Evolutionary conservation across 2,888 invertebrate genomes (phyloP), one percentile per base, ranked within the genome.

Genomic region (Eupithecia insigniata): DNA sequence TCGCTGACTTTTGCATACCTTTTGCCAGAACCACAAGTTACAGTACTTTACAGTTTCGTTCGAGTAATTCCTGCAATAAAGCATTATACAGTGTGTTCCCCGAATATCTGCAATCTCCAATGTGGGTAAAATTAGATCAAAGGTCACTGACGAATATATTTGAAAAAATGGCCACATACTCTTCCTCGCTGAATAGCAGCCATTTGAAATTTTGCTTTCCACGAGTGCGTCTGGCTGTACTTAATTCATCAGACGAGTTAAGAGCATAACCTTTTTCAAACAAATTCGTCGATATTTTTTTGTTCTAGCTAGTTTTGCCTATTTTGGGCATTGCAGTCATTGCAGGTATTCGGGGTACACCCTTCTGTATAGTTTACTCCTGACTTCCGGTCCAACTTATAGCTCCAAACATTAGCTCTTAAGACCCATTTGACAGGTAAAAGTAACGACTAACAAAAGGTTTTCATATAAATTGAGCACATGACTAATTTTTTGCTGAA

Each of bases 401-500:
- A 64, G 62, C 26, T 67, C 61, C 62, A 51, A 66, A 66, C 67
- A 68, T 36, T 39, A 68, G 39, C 66, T 70, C 66, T 30, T 51
- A 77, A 78, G 76, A 79, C 76, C 76, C 75, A 70, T 64, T 75
- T 76, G 74, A 74, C 83, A 84, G 82, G 87, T 87, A 85, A 82
- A 84, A 83, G 82, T 79, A 74, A 75, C 75, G 76, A 60, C 75
- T 69, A 82, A 85, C 85, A 85, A 85, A 84, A 84, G 81, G 80
- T 76, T 76, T n/a, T 67, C 76, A 80, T 66, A 66, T 62, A 82
- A 82, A 83, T 82, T 77, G 80, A 82, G 82, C 80, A 80, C 80
- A 82, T 87, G 87, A 88, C 75, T 88, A 87, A 88, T 87, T 83
- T 83, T 81, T 81, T 74, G 76, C 79, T 79, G 78, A 83, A 84